Base-by-base conservation (phyloP, 23 tunicate genomes). In the Clavelina lepadiformis region DNA sequence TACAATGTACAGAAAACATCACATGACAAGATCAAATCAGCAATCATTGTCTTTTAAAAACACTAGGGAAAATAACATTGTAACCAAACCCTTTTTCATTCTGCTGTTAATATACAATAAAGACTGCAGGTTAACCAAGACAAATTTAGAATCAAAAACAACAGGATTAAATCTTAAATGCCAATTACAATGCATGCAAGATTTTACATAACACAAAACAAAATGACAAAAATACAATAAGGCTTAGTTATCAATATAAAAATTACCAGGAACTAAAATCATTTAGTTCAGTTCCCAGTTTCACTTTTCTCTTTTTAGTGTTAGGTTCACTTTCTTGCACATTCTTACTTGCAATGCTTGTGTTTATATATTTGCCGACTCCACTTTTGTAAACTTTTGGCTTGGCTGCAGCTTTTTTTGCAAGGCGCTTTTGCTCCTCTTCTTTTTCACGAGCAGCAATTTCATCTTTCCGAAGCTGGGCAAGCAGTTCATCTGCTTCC, bases 401-500 rank as follows among this genome's bases (percentile, higher is more conserved):
- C 38, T 86, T 86, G 15, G 45, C 60, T 1, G 66, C 38, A 1
- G 69, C 64, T 35, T 56, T 63, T 27, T 75, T 52, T 8, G 61
- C 24, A 1, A 19, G 19, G 18, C 56, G 32, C 33, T 51, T 36
- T 28, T 58, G 57, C 50, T 70, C 80, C 36, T 77, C 85, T 32
- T 73, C 72, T 24, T 51, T 70, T 38, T 65, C 67, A 59, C 54
- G 54, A 31, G 70, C 74, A 70, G 83, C 82, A 57, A 44, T 54
- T 54, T 93, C 98, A 31, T 93, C 76, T 31, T 62, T 67, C 27
- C 98, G 41, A 31, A 85, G 59, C 21, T 68, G 51, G 0, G 86
- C 94, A 31, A 91, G 82, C 36, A 78, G 55, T 35, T 93, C 83
- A 75, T 89, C 97, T 23, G 94, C 98, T 28, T 85, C 98, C 38